Conservation (phyloP, 2,113 vertebrate species). For the Bufo gargarizans region DNA sequence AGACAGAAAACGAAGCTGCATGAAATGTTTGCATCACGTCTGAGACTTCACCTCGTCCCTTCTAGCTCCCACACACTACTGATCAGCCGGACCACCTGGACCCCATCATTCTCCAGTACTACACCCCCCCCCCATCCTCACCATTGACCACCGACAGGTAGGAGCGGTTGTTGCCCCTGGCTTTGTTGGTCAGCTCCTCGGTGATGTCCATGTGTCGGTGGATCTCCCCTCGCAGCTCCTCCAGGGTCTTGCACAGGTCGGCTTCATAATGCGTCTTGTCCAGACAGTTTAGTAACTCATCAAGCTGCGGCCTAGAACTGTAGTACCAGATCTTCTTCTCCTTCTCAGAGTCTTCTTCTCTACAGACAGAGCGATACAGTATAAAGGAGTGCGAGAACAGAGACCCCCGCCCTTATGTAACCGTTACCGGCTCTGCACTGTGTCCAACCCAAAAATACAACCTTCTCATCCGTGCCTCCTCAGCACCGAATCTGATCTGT, state of each 20-base stretch:
- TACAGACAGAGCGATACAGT: constrained; percentile 58
- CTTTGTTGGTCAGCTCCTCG: constrained; percentile 94
- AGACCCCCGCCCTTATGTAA: no score
- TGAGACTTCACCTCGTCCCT: no score
- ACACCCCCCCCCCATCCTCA: constrained; percentile 63
- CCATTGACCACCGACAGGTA: constrained; percentile 92
- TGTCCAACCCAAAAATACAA: no score
- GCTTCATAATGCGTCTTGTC: constrained; percentile 94
- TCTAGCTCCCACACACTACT: no score
- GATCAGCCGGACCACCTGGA: no score
- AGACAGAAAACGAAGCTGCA: not conserved
- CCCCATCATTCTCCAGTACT: not conserved
- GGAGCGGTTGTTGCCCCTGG: constrained; percentile 87
- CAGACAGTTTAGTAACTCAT: constrained; percentile 84
- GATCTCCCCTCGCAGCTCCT: constrained; percentile 91
- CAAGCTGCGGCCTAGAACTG: constrained; percentile 90
- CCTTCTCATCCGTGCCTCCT: no score
- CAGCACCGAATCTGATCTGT: no score
- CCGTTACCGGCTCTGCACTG: no score
- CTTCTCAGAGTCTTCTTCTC: constrained; percentile 92
- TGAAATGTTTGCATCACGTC: no score
- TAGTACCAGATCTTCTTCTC: constrained; percentile 97
- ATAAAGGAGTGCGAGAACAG: no score
- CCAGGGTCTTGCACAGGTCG: constrained; percentile 87
- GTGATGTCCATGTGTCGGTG: constrained; percentile 94